These are phyloP conservation scores for Aradophagus sp. DNA, from an alignment of 1,140 invertebrate genomes.

Conservation along the genomic window DNA sequence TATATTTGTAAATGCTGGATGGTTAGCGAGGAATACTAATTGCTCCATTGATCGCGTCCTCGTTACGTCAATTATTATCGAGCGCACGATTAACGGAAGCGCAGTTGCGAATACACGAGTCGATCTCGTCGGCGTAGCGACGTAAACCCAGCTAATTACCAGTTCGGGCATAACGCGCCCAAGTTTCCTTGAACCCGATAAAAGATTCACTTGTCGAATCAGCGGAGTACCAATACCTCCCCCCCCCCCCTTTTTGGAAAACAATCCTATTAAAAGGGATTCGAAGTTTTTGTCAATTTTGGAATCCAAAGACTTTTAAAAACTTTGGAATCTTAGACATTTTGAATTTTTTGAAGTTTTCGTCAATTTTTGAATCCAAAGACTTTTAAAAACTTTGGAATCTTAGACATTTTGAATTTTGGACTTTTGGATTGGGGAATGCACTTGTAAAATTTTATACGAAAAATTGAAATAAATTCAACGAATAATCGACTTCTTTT, in stretches of 20 bases:
- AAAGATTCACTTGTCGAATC: conserved; percentile 36
- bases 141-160: conserved; percentile 45
- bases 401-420: too few relatives aligned
- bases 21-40: conserved; percentile 47
- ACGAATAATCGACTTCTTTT: too few relatives aligned
- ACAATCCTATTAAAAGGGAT: conserved; percentile 15
- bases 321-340: too few relatives aligned
- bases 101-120: conserved; percentile 42
- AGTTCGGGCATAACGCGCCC: conserved; percentile 40
- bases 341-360: too few relatives aligned
- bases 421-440: too few relatives aligned
- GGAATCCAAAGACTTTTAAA: too few relatives aligned
- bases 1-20: conserved; percentile 33
- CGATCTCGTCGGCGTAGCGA: conserved; percentile 26
- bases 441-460: too few relatives aligned
- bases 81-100: conserved; percentile 50
- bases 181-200: conserved; percentile 46
- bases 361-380: too few relatives aligned
- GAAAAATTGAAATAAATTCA: too few relatives aligned
- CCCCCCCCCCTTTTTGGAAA: conserved; percentile 5
- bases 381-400: too few relatives aligned
- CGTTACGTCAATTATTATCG: conserved; percentile 58
- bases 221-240: conserved; percentile 15
- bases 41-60: conserved; percentile 53
- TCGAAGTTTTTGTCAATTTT: too few relatives aligned